Evolutionary conservation across 2,113 vertebrate genomes (phyloP), one percentile per base, ranked within the genome.

Genomic region (Dendrocopos noguchii): DNA sequence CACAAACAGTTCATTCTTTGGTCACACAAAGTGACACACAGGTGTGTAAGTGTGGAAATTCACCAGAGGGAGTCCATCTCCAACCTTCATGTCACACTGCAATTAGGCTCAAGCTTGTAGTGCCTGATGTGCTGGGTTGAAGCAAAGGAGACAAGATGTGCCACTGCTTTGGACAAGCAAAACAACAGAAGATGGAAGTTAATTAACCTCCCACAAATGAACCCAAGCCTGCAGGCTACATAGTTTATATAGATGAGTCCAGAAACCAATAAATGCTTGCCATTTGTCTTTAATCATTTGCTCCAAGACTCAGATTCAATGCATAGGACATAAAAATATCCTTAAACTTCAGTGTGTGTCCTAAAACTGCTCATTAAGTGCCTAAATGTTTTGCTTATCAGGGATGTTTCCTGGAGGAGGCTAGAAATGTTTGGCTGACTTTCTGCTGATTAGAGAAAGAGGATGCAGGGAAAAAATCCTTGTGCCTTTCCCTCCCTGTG

Each of bases 361-460:
- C 83, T 93, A 80, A 80, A 84, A 36, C 80, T 86, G 31, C 57
- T 93, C 93, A 90, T 94, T 95, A 94, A 83, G 6, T 60, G 61
- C n/a, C 53, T 94, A 39, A 77, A 85, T 61, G 65, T 67, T 84
- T 39, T 39, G 83, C 87, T 95, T 93, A 96, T 88, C 94, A 68
- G 72, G 39, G 36, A 65, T 65, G 87, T 39, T 95, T 96, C 95
- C 95, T 91, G 91, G 34, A 94, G 76, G 24, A 80, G 87, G 8
- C 39, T 80, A 86, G 47, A 91, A 91, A 86, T 72, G 73, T 94
- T 90, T 94, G 57, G 47, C 66, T 92, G 82, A 89, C 84, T 46
- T 93, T 87, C 53, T 86, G 80, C 79, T 93, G 81, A 89, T 95
- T 93, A 89, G 36, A 85, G 64, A 93, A 91, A 80, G 84, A 92